These are phyloP conservation scores for Ptychochromis oligacanthus DNA, from an alignment of 2,113 vertebrate species.

Conservation along the genomic window DNA sequence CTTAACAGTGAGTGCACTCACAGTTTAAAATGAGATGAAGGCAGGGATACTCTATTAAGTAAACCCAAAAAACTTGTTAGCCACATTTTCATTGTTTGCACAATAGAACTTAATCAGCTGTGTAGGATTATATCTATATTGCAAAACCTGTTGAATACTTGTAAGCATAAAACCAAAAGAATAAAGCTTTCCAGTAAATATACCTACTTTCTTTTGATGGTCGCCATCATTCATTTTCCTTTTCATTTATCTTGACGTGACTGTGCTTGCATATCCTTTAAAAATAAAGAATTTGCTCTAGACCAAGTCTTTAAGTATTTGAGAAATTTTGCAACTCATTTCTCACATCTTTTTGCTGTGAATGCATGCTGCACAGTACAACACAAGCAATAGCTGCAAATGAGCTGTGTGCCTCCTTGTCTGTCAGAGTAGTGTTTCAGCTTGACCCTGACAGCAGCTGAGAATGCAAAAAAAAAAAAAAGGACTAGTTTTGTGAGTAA, in stretches of 20 bases:
- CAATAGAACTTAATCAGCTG: not conserved
- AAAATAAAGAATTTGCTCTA: not conserved
- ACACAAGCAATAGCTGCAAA: conserved; percentile 12
- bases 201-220: not conserved
- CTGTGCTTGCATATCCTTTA: not conserved
- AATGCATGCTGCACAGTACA: conserved; percentile 2
- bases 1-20: not conserved
- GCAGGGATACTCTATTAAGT: not conserved
- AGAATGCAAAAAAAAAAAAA: not conserved
- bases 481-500: conserved; percentile 21
- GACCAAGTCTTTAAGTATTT: not conserved
- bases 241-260: not conserved
- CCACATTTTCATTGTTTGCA: not conserved
- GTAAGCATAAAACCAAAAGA: not conserved
- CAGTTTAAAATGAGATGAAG: not conserved
- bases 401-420: not conserved
- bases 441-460: conserved; percentile 20
- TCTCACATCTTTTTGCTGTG: not conserved
- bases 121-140: not conserved
- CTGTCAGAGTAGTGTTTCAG: conserved; percentile 18
- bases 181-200: conserved; percentile 5
- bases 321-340: not conserved
- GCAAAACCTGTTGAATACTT: not conserved
- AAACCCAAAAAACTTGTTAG: not conserved
- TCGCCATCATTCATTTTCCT: not conserved